A percentile compares a stretch with the other conserved stretches of the same genome.
These are phyloP conservation scores for Synodontis membranacea DNA, from an alignment of 2,113 vertebrate species.

Conservation along the genomic window DNA sequence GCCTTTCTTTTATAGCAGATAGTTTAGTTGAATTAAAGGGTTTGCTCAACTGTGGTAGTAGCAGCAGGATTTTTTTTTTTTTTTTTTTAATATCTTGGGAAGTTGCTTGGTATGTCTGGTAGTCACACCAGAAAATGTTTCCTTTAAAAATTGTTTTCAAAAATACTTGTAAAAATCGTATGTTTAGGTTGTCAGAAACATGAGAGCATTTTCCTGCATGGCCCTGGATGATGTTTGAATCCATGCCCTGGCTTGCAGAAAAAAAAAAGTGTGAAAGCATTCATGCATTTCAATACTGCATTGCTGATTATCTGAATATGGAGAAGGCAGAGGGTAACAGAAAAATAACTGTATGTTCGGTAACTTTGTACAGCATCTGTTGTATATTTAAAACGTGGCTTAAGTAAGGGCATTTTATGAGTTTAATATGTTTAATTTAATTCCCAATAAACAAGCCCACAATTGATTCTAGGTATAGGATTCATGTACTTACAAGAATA, in stretches of 20 bases:
- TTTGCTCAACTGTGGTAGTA: background rate
- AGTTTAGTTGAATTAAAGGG: background rate
- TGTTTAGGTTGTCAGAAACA: background rate
- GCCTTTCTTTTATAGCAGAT: background rate
- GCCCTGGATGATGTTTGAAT: background rate
- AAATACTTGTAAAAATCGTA: background rate
- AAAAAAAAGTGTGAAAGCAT: background rate
- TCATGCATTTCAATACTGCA: background rate
- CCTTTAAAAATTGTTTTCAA: background rate
- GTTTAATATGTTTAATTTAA: background rate
- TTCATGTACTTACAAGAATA: background rate
- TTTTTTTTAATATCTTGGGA: background rate
- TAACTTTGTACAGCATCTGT: background rate
- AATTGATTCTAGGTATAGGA: background rate
- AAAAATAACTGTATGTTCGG: background rate
- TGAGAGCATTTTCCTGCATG: background rate
- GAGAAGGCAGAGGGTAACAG: background rate
- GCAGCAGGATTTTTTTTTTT: background rate
- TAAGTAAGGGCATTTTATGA: background rate
- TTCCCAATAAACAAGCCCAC: background rate
- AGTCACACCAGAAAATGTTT: background rate
- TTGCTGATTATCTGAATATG: background rate
- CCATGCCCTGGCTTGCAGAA: background rate
- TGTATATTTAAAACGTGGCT: background rate
- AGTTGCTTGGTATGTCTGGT: background rate